Evolutionary conservation across 1,140 invertebrate genomes (phyloP).

Genomic region (Drosophila ironensis): DNA sequence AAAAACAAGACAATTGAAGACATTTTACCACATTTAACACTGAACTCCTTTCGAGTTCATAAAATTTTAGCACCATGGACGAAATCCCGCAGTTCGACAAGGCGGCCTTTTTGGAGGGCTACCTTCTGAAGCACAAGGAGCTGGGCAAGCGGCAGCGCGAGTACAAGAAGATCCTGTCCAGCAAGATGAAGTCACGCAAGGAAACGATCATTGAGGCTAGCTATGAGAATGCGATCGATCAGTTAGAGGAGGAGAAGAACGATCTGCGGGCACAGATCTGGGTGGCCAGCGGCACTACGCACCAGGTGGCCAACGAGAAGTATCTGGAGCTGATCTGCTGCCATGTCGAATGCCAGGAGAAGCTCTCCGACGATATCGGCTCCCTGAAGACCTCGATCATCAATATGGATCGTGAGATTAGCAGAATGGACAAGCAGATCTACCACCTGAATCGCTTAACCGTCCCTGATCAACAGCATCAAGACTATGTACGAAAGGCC

Average conservation of each 20-base stretch:
- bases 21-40: too few species aligned
- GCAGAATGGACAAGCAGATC: constrained; percentile 61
- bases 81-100: constrained; percentile 47
- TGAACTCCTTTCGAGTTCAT: too few species aligned
- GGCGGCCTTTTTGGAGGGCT: constrained; percentile 56
- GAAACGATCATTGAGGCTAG: constrained; percentile 73
- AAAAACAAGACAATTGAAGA: too few species aligned
- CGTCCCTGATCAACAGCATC: constrained; percentile 63
- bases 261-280: constrained; percentile 74
- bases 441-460: constrained; percentile 61
- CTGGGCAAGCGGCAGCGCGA: constrained; percentile 70
- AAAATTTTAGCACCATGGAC: too few species aligned
- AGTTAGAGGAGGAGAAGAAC: constrained; percentile 64
- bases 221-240: constrained; percentile 72
- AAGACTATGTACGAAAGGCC: constrained; percentile 41
- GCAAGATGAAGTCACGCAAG: constrained; percentile 63
- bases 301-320: constrained; percentile 38
- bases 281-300: constrained; percentile 66
- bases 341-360: constrained; percentile 72
- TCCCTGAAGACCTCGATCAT: constrained; percentile 55
- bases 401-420: constrained; percentile 65
- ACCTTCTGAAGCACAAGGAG: constrained; percentile 67
- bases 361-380: constrained; percentile 52
- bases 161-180: constrained; percentile 71
- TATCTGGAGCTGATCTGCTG: constrained; percentile 52